Evolutionary conservation across 2,113 vertebrate species (phyloP).

Genomic region (Ciconia stormi): DNA sequence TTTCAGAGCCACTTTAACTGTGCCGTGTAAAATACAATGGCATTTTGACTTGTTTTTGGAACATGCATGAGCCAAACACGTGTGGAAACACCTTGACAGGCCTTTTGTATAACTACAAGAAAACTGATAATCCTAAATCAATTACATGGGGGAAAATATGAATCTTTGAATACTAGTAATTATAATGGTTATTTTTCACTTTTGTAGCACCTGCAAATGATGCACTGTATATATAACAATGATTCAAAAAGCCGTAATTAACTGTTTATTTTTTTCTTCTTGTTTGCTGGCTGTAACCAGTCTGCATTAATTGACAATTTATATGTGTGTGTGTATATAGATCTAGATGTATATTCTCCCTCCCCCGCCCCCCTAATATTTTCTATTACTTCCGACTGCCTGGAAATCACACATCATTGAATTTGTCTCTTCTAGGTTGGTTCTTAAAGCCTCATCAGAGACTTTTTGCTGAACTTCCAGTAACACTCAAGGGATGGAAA

Average conservation of each 20-base stretch:
- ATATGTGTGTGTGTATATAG: slow-evolving; percentile 42
- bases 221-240: slow-evolving; percentile 80
- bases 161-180: slow-evolving; percentile 99
- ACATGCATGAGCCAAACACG: slow-evolving; percentile 83
- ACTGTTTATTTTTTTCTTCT: slow-evolving; percentile 78
- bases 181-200: slow-evolving; percentile 99
- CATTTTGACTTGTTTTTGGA: slow-evolving; percentile 82
- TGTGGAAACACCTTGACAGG: slow-evolving; percentile 86
- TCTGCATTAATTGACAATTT: slow-evolving; percentile 82
- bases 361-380: background rate
- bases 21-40: slow-evolving; percentile 75
- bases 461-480: slow-evolving; percentile 35
- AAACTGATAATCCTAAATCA: slow-evolving; percentile 94
- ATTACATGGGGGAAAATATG: slow-evolving; percentile 85
- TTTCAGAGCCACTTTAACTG: slow-evolving; percentile 73
- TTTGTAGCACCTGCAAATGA: slow-evolving; percentile 94
- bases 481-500: background rate
- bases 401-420: slow-evolving; percentile 60
- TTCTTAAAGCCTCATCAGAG: slow-evolving; percentile 43
- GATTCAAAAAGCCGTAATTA: slow-evolving; percentile 83
- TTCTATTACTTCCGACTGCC: slow-evolving; percentile 58
- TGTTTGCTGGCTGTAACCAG: slow-evolving; percentile 80
- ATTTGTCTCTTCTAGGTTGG: slow-evolving; percentile 26
- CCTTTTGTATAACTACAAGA: slow-evolving; percentile 91
- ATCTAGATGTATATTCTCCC: slow-evolving; percentile 64